A percentile compares a stretch with the other conserved stretches of the same genome.
These are phyloP conservation scores for Tenualosa thibaudeaui DNA, from an alignment of 2,797 vertebrate genomes.

Conservation along the genomic window DNA sequence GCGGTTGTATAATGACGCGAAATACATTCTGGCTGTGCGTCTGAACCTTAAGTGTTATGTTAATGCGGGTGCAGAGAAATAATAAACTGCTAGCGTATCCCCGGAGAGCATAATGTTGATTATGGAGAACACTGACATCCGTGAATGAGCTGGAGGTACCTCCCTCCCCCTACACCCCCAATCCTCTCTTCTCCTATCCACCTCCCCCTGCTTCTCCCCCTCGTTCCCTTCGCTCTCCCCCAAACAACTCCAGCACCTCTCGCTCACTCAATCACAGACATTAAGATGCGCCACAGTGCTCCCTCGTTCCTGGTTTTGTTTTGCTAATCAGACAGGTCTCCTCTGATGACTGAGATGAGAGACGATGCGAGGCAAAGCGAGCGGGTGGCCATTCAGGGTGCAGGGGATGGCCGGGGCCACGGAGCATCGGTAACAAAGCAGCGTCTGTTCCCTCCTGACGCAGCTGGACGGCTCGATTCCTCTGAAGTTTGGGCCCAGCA, in stretches of 20 bases:
- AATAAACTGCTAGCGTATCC: not conserved
- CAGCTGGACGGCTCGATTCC: not conserved
- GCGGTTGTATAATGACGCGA: not conserved
- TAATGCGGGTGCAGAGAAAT: conserved; percentile 1
- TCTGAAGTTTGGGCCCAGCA: not conserved
- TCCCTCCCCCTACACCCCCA: conserved; percentile 28
- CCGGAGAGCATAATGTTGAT: not conserved
- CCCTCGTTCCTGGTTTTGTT: not conserved
- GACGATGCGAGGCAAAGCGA: not conserved
- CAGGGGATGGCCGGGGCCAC: not conserved
- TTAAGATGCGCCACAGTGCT: not conserved
- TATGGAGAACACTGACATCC: not conserved
- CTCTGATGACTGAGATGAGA: not conserved
- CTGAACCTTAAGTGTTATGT: conserved; percentile 10
- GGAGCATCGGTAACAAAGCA: not conserved
- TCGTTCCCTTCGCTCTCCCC: not conserved
- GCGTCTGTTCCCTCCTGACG: not conserved
- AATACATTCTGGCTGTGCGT: not conserved
- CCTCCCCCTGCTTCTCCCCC: not conserved
- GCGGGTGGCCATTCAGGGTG: not conserved
- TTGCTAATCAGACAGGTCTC: not conserved
- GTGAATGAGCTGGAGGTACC: not conserved
- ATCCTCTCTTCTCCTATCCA: conserved; percentile 35
- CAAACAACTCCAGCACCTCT: not conserved
- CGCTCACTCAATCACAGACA: not conserved